A percentile compares a stretch with the other conserved stretches of the same genome.
Evolutionary conservation across 2,888 invertebrate genomes (phyloP).

Genomic region (Cordilura impudica): DNA sequence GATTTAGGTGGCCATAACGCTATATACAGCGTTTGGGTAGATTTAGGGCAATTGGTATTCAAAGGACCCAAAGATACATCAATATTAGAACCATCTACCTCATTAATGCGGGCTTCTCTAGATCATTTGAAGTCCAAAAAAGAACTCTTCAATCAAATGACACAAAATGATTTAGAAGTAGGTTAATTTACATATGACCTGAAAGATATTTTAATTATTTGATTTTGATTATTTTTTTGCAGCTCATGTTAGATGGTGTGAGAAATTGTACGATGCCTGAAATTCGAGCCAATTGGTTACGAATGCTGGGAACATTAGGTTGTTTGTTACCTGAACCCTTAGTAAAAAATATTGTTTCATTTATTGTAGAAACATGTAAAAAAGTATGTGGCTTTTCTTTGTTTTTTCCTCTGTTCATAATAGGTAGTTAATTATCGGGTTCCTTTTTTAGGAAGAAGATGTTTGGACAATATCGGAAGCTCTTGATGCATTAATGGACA

Average conservation of each 20-base stretch:
- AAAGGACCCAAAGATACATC: conserved; percentile 79
- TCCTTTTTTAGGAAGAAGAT: conserved; percentile 80
- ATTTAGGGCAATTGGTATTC: conserved; percentile 82
- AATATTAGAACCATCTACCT: conserved; percentile 84
- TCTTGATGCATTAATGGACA: conserved; percentile 86
- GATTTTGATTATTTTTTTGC: conserved; percentile 9
- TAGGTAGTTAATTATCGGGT: too few species aligned
- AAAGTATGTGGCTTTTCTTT: conserved; percentile 62
- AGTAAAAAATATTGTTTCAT: conserved; percentile 79
- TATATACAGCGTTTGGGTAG: conserved; percentile 83
- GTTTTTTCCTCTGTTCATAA: neutral
- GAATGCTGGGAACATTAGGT: conserved; percentile 81
- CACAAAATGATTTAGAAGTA: conserved; percentile 80
- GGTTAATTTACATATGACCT: neutral
- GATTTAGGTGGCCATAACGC: conserved; percentile 83
- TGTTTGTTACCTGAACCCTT: conserved; percentile 77
- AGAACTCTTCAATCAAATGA: conserved; percentile 80
- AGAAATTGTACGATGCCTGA: conserved; percentile 80
- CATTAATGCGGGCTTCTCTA: conserved; percentile 86
- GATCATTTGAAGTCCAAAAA: conserved; percentile 81
- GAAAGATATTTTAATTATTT: neutral
- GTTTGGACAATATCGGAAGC: conserved; percentile 87
- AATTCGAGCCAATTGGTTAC: conserved; percentile 81
- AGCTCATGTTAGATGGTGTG: conserved; percentile 80
- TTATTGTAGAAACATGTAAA: conserved; percentile 81